Evolutionary conservation across 2,113 vertebrate genomes (phyloP).

Genomic region (Albula glossodonta): DNA sequence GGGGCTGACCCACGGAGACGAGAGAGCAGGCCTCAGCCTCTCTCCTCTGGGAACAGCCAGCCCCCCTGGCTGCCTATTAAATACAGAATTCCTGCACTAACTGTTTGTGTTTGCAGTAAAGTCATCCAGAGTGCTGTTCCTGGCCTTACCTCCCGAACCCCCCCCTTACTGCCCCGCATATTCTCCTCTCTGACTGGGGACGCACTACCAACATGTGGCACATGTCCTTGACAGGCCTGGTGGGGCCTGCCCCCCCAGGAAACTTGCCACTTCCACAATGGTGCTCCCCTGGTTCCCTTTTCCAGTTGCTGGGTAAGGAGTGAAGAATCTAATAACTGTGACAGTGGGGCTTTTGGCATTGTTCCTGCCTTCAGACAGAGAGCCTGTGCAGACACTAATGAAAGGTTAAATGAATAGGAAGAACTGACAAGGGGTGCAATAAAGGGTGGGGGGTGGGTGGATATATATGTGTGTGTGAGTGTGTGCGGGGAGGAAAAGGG

Average conservation of each 20-base stretch:
- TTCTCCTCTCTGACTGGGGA: slow-evolving; percentile 68
- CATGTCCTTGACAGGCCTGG: slow-evolving; percentile 90
- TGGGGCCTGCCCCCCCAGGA: slow-evolving; percentile 79
- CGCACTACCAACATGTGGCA: slow-evolving; percentile 90
- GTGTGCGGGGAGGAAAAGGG: slow-evolving; percentile 29
- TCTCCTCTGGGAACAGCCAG: slow-evolving; percentile 53
- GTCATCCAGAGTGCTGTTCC: slow-evolving; percentile 76
- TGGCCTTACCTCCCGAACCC: slow-evolving; percentile 70
- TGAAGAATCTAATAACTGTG: slow-evolving; percentile 99
- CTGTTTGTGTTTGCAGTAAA: slow-evolving; percentile 79
- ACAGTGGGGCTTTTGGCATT: slow-evolving; percentile 94
- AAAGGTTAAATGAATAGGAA: slow-evolving; percentile 99
- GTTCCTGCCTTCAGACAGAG: slow-evolving; percentile 85
- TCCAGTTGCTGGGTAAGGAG: slow-evolving; percentile 92
- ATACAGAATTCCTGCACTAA: slow-evolving; percentile 82
- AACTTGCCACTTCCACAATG: slow-evolving; percentile 75
- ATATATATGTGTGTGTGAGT: background rate
- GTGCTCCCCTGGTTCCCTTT: slow-evolving; percentile 74
- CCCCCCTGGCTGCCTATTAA: slow-evolving; percentile 67
- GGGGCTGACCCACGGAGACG: slow-evolving; percentile 16
- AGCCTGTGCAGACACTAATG: slow-evolving; percentile 91
- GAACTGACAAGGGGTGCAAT: slow-evolving; percentile 96
- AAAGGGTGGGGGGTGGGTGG: slow-evolving; percentile 68
- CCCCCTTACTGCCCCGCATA: slow-evolving; percentile 59
- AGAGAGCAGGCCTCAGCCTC: slow-evolving; percentile 28